A percentile compares a stretch with the other conserved stretches of the same genome.
These are phyloP conservation scores for Capra hircus DNA, from an alignment of 2,113 vertebrate genomes.

Conservation along the genomic window DNA sequence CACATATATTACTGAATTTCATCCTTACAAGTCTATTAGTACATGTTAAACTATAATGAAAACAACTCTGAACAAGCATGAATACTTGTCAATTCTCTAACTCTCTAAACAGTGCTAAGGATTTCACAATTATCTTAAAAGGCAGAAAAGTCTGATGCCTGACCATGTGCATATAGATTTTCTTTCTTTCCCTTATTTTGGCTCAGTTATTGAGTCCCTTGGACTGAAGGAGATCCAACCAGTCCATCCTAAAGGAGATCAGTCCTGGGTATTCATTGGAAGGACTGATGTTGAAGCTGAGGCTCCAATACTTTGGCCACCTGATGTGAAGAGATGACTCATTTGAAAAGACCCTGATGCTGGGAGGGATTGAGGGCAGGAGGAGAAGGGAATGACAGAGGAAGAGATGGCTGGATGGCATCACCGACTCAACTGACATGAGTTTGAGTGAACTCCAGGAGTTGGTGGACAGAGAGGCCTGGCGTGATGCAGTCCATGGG, in stretches of 20 bases:
- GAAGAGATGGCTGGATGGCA: neutral
- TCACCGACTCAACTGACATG: neutral
- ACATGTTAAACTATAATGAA: neutral
- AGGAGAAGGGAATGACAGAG: neutral
- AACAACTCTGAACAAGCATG: neutral
- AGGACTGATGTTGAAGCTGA: neutral
- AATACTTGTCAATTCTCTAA: neutral
- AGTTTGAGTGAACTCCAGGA: neutral
- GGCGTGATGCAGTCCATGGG: neutral
- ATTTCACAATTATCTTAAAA: slow-evolving; percentile 20
- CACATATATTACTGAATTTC: neutral
- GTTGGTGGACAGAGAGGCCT: neutral
- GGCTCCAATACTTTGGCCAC: neutral
- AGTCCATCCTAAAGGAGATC: neutral
- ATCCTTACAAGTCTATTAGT: neutral
- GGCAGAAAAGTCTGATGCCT: neutral
- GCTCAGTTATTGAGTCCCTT: neutral
- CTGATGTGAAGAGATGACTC: neutral
- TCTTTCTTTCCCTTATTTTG: neutral
- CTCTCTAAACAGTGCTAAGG: neutral
- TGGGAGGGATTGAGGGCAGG: neutral
- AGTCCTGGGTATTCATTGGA: neutral
- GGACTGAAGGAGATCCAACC: neutral
- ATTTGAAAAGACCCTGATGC: neutral
- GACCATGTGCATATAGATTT: neutral